Base-by-base conservation (phyloP, 2,888 invertebrate genomes). In the Patella depressa region DNA sequence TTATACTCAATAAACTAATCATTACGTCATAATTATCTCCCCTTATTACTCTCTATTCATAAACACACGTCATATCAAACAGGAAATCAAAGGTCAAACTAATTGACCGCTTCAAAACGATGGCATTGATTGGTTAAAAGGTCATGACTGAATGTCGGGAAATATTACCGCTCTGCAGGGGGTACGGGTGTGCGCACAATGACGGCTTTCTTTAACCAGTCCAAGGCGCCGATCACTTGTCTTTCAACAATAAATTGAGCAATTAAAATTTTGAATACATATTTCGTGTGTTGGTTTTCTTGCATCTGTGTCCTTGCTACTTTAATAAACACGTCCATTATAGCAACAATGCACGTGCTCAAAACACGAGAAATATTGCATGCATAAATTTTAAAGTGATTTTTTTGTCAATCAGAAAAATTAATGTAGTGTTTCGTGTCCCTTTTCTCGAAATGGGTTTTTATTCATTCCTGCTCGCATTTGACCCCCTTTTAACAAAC, bases 41-140 rank as follows among this genome's bases (percentile, higher is more conserved):
- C 65, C 24, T 65, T 24, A 65, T 65, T 65, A 65, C 65, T 24
- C 14, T 24, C 65, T 24, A 24, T 65, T 65, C 65, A 65, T 65
- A 65, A 19, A 65, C 19, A 24, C 19, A 65, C 65, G 65, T 65
- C 72, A 72, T 24, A 54, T 15, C 54, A 24, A 54, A 72, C 54
- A 72, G 19, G 54, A 74, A 73, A 78, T 78, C 54, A 71, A 65
- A 54, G 78, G 74, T 74, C 78, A 78, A 74, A 71, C 19, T 71
- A 73, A 78, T 78, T 78, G 78, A 78, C 78, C 78, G 74, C 74
- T 71, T 57, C 71, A 55, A 78, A 78, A 71, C 57, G 71, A 74
- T 53, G 70, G 54, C 55, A 74, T 54, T 70, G 78, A 78, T 74
- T 71, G 65, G 77, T 73, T 73, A 57, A 70, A 70, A 55, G 74